Evolutionary conservation across 2,797 vertebrate genomes (phyloP).

Genomic region (Gymnodraco acuticeps): DNA sequence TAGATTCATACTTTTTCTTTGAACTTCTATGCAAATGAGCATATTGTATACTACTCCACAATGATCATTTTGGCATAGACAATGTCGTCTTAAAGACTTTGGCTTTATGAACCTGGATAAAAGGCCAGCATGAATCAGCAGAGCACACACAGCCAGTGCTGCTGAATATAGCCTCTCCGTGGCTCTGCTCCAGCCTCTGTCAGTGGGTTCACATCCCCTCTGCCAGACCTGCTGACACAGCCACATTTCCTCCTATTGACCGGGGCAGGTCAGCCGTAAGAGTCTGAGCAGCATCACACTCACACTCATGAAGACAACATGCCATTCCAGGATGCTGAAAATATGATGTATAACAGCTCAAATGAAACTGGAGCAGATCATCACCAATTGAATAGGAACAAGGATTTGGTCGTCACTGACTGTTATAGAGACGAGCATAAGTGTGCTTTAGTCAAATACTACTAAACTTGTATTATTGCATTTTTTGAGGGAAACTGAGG

Average conservation of each 20-base stretch:
- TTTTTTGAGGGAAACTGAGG: background rate
- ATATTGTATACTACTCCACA: background rate
- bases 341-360: constrained; percentile 6
- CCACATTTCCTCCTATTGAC: constrained; percentile 74
- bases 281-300: constrained; percentile 56
- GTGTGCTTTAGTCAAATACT: background rate
- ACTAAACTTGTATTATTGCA: background rate
- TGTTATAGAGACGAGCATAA: background rate
- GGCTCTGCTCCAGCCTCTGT: constrained; percentile 56
- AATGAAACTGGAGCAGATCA: constrained; percentile 11
- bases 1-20: constrained; percentile 1
- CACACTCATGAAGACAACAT: constrained; percentile 40
- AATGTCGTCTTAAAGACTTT: background rate
- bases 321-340: constrained; percentile 12
- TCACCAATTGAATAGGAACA: background rate
- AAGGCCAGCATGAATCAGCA: constrained; percentile 13
- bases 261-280: constrained; percentile 68
- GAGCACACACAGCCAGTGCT: constrained; percentile 8
- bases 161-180: constrained; percentile 32
- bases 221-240: constrained; percentile 68
- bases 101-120: background rate
- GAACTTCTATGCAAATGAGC: background rate
- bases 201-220: constrained; percentile 62
- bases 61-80: background rate
- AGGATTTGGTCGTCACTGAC: background rate